Conservation (phyloP, 2,888 invertebrate species). For the Netelia fuscicornis region DNA sequence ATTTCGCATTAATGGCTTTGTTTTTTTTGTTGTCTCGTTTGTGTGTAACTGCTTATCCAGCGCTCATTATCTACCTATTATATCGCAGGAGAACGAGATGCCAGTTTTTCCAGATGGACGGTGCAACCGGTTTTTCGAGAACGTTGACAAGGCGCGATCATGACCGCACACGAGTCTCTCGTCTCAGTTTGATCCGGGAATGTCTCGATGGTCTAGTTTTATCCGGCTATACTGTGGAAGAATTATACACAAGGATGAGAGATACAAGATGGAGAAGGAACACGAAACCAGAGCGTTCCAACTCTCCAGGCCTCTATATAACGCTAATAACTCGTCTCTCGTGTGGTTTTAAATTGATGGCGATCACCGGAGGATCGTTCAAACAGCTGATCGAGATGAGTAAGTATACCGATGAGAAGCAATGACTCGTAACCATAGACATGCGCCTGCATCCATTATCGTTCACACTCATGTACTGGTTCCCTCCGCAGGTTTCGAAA, state of each 20-base stretch:
- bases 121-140: slow-evolving; percentile 35
- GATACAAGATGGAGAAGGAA: background rate
- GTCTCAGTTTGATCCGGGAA: slow-evolving; percentile 51
- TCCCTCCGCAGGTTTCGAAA: background rate
- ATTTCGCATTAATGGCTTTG: background rate
- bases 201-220: slow-evolving; percentile 48
- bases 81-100: background rate
- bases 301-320: background rate
- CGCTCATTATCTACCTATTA: background rate
- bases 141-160: slow-evolving; percentile 29
- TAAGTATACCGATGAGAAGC: background rate
- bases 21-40: background rate
- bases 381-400: background rate
- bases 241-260: background rate
- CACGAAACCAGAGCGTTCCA: background rate
- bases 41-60: background rate
- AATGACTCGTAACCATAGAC: no score
- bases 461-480: no score
- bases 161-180: background rate
- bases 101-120: background rate
- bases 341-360: background rate
- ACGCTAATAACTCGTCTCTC: background rate
- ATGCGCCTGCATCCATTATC: no score
- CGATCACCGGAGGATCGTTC: background rate
- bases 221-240: slow-evolving; percentile 11